These are phyloP conservation scores for Chrysotoxum bicinctum DNA, from an alignment of 2,888 invertebrate genomes.

Conservation along the genomic window DNA sequence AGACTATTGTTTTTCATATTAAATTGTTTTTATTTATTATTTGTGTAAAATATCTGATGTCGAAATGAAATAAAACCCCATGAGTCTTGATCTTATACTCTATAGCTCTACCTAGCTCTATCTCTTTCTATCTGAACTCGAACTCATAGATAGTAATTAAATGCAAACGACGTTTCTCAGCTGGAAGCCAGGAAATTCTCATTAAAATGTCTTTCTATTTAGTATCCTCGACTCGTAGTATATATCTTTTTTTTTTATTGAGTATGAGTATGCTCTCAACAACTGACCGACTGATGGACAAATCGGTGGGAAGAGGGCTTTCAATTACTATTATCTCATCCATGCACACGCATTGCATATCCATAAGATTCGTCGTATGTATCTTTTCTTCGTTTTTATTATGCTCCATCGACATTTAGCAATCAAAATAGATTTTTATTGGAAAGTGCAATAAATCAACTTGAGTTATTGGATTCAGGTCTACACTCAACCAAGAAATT, in stretches of 20 bases:
- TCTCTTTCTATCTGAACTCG: conserved; percentile 21
- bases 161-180: conserved; percentile 80
- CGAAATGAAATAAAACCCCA: conserved; percentile 44
- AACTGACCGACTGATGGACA: conserved; percentile 22
- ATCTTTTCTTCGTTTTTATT: conserved; percentile 5
- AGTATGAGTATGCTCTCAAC: conserved; percentile 30
- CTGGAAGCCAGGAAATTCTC: conserved; percentile 82
- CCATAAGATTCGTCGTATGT: conserved; percentile 9
- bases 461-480: conserved; percentile 25
- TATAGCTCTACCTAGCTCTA: neutral
- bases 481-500: neutral
- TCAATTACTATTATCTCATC: conserved; percentile 47
- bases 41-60: neutral
- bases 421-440: conserved; percentile 71
- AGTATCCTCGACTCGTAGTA: conserved; percentile 43
- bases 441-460: conserved; percentile 71
- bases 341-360: conserved; percentile 38
- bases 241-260: neutral
- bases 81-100: conserved; percentile 2
- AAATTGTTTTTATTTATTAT: conserved; percentile 56
- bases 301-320: conserved; percentile 38
- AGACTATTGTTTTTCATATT: conserved; percentile 59
- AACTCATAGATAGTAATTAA: conserved; percentile 78
- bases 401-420: conserved; percentile 57
- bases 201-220: conserved; percentile 77